phyloP scores from a whole-genome alignment of 2,888 invertebrate genomes.

The Phaedon cochleariae region DNA sequence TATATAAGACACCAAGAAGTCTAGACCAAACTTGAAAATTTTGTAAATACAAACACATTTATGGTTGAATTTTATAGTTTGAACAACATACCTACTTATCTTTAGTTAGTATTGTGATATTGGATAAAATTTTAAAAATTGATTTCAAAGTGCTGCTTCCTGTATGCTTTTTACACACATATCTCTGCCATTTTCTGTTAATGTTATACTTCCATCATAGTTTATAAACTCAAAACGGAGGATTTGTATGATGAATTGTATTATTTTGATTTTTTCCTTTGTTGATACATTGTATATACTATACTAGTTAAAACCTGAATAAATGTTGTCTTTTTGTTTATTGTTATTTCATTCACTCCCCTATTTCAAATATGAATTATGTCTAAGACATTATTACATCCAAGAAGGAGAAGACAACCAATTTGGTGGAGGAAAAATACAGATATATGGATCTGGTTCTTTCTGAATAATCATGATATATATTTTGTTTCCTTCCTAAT shows the following conservation, averaged over 20 bases:
- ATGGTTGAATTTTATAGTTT: conserved; percentile 32
- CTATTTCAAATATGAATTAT: no score
- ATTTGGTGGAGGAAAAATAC: no score
- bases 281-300: conserved; percentile 31
- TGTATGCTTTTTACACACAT: conserved; percentile 36
- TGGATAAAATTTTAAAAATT: not conserved
- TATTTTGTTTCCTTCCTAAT: no score
- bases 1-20: no score
- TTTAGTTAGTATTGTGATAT: conserved; percentile 18
- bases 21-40: not conserved
- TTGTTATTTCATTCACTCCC: not conserved
- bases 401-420: no score
- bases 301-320: conserved; percentile 35
- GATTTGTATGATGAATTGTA: not conserved
- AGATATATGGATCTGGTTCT: no score
- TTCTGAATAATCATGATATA: no score
- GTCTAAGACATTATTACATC: no score
- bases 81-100: conserved; percentile 29
- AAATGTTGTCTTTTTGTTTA: conserved; percentile 38
- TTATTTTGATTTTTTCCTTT: conserved; percentile 18
- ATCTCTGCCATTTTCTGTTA: conserved; percentile 34
- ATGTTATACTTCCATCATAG: conserved; percentile 34
- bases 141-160: conserved; percentile 24
- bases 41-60: conserved; percentile 19
- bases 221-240: conserved; percentile 17